Evolutionary conservation across 2,888 invertebrate species (phyloP).

Genomic region (Ceriagrion tenellum): DNA sequence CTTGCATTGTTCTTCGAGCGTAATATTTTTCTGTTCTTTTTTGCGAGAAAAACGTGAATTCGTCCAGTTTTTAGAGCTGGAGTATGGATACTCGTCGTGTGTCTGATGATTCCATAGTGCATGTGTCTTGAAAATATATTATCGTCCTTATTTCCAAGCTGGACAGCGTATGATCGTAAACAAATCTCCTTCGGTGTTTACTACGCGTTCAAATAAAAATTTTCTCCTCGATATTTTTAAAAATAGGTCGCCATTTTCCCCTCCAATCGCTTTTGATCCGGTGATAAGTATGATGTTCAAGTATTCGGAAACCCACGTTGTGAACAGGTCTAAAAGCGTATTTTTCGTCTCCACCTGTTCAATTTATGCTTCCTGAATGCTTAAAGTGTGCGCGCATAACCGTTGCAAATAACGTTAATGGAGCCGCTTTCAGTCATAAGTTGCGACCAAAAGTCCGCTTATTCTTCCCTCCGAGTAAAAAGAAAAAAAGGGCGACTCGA

Average conservation of each 20-base stretch:
- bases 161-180: no score
- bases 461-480: not conserved
- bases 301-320: not conserved
- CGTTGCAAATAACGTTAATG: conserved; percentile 58
- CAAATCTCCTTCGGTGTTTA: no score
- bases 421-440: conserved; percentile 41
- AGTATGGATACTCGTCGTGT: no score
- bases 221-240: not conserved
- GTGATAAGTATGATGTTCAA: not conserved
- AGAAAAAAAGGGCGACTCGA: not conserved
- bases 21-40: no score
- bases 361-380: conserved; percentile 45
- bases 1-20: no score
- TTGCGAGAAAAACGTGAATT: no score
- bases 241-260: not conserved
- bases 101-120: no score
- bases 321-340: not conserved
- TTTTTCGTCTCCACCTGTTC: conserved; percentile 17
- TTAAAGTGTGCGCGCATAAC: conserved; percentile 7
- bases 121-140: no score
- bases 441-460: not conserved
- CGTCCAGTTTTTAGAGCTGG: no score
- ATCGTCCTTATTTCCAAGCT: no score
- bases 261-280: not conserved
- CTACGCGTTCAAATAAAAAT: no score